Evolutionary conservation across 2,113 vertebrate genomes (phyloP), one percentile per base, ranked within the genome.

Genomic region (Callopanchax toddi): DNA sequence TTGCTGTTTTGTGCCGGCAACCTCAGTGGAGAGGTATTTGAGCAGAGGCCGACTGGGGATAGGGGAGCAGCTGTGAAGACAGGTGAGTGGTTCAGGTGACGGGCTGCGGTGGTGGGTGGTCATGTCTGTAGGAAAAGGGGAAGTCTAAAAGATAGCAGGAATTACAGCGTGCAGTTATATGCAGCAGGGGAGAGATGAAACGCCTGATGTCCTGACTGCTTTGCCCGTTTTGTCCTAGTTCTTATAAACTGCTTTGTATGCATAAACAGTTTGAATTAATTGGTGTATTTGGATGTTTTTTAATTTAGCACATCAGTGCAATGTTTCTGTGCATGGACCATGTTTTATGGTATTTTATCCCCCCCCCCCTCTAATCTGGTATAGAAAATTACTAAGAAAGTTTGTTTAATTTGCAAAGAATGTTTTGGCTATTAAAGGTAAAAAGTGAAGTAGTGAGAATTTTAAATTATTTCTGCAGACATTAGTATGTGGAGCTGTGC

Each of bases 11-110:
- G 12, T 71, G 21, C 26, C 63, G 36, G 34, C 43, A 66, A 66
- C 6, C 26, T 23, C 5, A 13, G 13, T 21, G 32, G 26, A 43
- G 43, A 45, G 3, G 16, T 43, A 15, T 56, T 73, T 34, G 58
- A 60, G 57, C 32, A 26, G 42, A 50, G 46, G 23, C 43, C 4
- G 10, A 29, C 6, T 54, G 51, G 53, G 56, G 57, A 70, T 46
- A 42, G 49, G 45, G 12, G 40, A 61, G 51, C 55, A 71, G 51
- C 52, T 46, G 61, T 44, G 20, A 23, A 51, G 55, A 46, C 57
- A 67, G 36, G 22, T 52, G 63, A 61, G 60, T 43, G 60, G 45
- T 49, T 78, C 55, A 68, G 59, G 48, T 58, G 60, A 61, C 32
- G 37, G 44, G 29, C 53, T 50, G 42, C 49, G 32, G 29, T 44